phyloP scores from a whole-genome alignment of 2,888 invertebrate genomes.

The Eupithecia subumbrata region DNA sequence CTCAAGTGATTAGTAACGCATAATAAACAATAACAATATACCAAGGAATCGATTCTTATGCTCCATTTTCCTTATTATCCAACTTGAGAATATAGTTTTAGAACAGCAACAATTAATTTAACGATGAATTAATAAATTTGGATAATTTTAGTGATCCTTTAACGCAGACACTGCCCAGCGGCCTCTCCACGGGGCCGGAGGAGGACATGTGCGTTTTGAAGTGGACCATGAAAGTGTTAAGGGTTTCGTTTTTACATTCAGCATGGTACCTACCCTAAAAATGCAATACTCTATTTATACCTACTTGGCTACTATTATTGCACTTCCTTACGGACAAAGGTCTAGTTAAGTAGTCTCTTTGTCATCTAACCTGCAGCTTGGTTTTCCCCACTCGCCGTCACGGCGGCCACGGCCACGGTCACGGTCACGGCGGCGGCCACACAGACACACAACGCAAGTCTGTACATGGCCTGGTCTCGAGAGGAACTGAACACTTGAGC shows the following conservation, averaged over 20 bases:
- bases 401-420: neutral
- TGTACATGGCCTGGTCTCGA: neutral
- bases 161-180: no score
- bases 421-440: neutral
- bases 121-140: no score
- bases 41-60: neutral
- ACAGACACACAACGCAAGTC: neutral
- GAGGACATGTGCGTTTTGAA: no score
- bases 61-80: neutral
- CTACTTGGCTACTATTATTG: neutral
- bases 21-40: neutral
- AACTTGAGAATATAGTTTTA: neutral
- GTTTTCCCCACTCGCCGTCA: neutral
- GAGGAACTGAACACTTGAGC: neutral
- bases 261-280: no score
- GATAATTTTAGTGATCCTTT: no score
- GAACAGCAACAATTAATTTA: neutral
- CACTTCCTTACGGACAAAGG: neutral
- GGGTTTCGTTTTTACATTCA: no score
- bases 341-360: neutral
- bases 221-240: no score
- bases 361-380: neutral
- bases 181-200: no score
- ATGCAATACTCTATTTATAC: no score
- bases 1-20: neutral